A percentile compares a stretch with the other conserved stretches of the same genome.
Conservation (phyloP, 2,888 invertebrate genomes). For the Junonia oenone region DNA sequence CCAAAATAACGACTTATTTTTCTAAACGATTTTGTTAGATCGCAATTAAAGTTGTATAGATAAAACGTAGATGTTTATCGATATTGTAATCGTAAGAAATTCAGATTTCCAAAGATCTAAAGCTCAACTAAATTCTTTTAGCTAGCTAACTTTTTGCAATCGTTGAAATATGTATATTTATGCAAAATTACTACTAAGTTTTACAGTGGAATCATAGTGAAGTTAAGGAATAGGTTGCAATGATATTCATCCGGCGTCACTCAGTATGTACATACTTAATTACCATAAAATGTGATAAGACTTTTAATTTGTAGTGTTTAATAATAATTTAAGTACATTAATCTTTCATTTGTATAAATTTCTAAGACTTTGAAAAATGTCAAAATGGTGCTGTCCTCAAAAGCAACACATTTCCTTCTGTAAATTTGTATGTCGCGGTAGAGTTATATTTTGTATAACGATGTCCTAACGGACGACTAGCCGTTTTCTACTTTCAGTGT, state of each 20-base stretch:
- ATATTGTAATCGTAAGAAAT: conserved; percentile 64
- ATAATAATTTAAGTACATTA: conserved; percentile 37
- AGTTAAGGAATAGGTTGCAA: conserved; percentile 18
- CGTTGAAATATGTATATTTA: conserved; percentile 37
- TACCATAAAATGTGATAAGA: conserved; percentile 55
- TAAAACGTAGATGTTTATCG: conserved; percentile 72
- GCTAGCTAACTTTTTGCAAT: conserved; percentile 52
- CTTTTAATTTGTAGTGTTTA: conserved; percentile 40
- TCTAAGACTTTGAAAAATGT: conserved; percentile 36
- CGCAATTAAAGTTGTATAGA: conserved; percentile 62
- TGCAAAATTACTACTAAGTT: conserved; percentile 27
- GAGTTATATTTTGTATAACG: conserved; percentile 22
- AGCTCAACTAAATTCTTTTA: conserved; percentile 72
- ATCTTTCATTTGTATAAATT: conserved; percentile 36
- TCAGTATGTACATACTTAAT: conserved; percentile 41
- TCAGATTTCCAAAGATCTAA: conserved; percentile 75
- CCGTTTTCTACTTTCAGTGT: conserved; percentile 7
- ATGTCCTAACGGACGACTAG: conserved; percentile 11
- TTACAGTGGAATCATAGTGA: conserved; percentile 12
- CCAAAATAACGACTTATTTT: conserved; percentile 79
- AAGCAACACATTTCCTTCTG: conserved; percentile 32
- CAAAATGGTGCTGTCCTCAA: conserved; percentile 44
- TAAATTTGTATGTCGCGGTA: conserved; percentile 30
- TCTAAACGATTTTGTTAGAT: conserved; percentile 76
- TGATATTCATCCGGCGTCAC: conserved; percentile 29